These are phyloP conservation scores for Sthenelais limicola DNA, from an alignment of 2,888 invertebrate genomes.

Conservation along the genomic window DNA sequence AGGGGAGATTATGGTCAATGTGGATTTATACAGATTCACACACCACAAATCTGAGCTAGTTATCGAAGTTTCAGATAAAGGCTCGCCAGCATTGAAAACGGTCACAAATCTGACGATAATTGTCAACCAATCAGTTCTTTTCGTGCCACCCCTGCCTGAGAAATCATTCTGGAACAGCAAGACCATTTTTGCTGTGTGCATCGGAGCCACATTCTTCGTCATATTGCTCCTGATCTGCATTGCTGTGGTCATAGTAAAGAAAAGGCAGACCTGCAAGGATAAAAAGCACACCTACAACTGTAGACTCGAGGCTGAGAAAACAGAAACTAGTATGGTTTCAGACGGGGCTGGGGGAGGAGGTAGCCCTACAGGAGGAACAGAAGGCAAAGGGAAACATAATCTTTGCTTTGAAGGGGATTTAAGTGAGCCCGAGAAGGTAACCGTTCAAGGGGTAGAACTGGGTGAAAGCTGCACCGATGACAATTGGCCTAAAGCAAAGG, in stretches of 20 bases:
- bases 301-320: slow-evolving; percentile 34
- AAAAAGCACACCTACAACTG: slow-evolving; percentile 33
- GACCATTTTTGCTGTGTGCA: slow-evolving; percentile 19
- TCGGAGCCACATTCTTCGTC: slow-evolving; percentile 23
- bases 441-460: slow-evolving; percentile 27
- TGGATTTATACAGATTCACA: background rate
- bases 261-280: background rate
- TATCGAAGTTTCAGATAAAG: slow-evolving; percentile 18
- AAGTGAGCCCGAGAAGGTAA: slow-evolving; percentile 28
- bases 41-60: no score
- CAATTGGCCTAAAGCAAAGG: slow-evolving; percentile 11
- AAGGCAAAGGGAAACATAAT: slow-evolving; percentile 16
- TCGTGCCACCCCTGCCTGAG: background rate
- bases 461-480: slow-evolving; percentile 31
- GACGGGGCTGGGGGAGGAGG: background rate
- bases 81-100: background rate
- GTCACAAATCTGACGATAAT: slow-evolving; percentile 4
- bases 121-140: slow-evolving; percentile 12
- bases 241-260: slow-evolving; percentile 23
- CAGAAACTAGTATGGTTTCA: background rate
- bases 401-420: slow-evolving; percentile 23
- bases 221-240: slow-evolving; percentile 11
- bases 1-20: slow-evolving; percentile 14
- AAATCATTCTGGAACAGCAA: slow-evolving; percentile 34
- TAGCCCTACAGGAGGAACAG: background rate